Evolutionary conservation across 2,888 invertebrate genomes (phyloP).

Genomic region (Drosophila melanosoma): DNA sequence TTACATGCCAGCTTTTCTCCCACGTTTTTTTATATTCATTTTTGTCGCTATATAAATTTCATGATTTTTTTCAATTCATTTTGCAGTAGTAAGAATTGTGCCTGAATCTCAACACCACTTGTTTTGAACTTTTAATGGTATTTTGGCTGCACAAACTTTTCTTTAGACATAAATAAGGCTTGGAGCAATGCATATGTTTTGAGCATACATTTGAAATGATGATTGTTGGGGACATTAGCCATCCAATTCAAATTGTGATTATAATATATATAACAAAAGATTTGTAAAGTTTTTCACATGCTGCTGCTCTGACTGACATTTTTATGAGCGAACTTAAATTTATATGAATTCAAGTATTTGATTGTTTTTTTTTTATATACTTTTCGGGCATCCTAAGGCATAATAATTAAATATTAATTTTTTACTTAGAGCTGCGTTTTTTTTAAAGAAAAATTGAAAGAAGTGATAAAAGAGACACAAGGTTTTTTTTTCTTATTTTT

Average conservation of each 20-base stretch:
- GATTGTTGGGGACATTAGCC: slow-evolving; percentile 61
- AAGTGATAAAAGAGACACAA: background rate
- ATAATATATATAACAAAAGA: slow-evolving; percentile 19
- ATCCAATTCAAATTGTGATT: slow-evolving; percentile 54
- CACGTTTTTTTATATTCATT: slow-evolving; percentile 44
- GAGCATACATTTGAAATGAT: slow-evolving; percentile 52
- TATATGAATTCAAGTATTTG: background rate
- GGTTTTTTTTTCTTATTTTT: background rate
- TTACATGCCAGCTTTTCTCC: slow-evolving; percentile 52
- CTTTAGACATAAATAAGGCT: slow-evolving; percentile 3
- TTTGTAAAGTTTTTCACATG: slow-evolving; percentile 14
- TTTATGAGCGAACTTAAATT: background rate
- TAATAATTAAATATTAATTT: background rate
- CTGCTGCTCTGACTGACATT: background rate
- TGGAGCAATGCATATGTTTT: slow-evolving; percentile 34
- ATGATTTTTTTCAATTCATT: slow-evolving; percentile 33
- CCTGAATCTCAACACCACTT: slow-evolving; percentile 57
- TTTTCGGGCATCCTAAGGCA: background rate
- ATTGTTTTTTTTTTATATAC: background rate
- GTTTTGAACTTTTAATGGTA: slow-evolving; percentile 74
- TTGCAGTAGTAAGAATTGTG: slow-evolving; percentile 20
- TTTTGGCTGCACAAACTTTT: slow-evolving; percentile 49
- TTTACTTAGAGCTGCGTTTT: background rate
- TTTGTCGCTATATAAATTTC: slow-evolving; percentile 9
- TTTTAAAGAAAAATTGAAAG: background rate